A percentile compares a stretch with the other conserved stretches of the same genome.
phyloP scores from a whole-genome alignment of 2,797 vertebrate genomes.

The Hafferia zeledoni region DNA sequence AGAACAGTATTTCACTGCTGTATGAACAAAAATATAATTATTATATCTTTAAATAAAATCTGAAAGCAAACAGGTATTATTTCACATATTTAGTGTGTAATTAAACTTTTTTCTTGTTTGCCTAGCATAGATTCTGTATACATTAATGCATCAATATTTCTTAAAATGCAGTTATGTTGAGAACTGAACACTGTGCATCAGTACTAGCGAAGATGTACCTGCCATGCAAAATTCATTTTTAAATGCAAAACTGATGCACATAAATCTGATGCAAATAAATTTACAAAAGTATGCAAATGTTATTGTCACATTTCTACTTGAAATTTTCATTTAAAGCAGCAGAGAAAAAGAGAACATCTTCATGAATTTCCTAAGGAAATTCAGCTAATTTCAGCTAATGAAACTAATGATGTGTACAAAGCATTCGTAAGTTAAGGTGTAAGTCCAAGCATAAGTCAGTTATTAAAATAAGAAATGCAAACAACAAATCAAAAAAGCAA shows the following conservation, averaged over 20 bases:
- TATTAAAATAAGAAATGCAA: not conserved
- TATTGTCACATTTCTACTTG: not conserved
- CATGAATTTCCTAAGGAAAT: not conserved
- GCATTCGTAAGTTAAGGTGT: not conserved
- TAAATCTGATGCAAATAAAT: not conserved
- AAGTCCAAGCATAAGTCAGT: not conserved
- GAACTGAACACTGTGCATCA: not conserved
- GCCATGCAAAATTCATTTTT: not conserved
- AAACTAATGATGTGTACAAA: not conserved
- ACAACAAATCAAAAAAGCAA: not conserved
- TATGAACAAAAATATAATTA: conserved; percentile 10
- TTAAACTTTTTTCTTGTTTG: conserved; percentile 21
- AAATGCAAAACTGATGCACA: not conserved
- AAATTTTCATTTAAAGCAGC: not conserved
- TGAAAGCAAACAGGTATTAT: conserved; percentile 16
- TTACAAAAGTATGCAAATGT: not conserved
- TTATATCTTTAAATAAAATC: conserved; percentile 20
- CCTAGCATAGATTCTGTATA: not conserved
- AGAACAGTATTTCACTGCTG: not conserved
- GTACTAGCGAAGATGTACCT: not conserved
- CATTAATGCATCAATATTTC: conserved; percentile 20
- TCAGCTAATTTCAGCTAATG: not conserved
- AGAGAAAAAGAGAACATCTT: not conserved
- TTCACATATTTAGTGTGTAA: conserved; percentile 22
- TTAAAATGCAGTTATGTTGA: conserved; percentile 3